These are phyloP conservation scores for Vireo griseus DNA, from an alignment of 2,797 vertebrate species.

Conservation along the genomic window DNA sequence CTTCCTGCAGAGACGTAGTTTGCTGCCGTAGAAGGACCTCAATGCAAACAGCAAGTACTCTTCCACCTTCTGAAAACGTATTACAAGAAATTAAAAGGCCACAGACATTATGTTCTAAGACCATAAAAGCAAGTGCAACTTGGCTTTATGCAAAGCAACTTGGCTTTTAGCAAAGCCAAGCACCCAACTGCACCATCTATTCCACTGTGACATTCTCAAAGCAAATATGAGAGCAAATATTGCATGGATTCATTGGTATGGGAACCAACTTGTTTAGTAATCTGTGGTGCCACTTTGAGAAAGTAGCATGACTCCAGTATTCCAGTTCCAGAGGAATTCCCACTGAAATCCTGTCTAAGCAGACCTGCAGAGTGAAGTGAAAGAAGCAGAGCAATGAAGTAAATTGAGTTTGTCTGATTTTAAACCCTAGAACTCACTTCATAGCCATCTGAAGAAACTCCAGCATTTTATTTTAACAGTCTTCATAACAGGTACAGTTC, in stretches of 20 bases:
- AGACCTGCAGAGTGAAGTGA: neutral
- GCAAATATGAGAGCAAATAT: neutral
- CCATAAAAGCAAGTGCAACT: neutral
- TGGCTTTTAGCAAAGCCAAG: neutral
- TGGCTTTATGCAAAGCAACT: too few species aligned
- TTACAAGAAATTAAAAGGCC: neutral
- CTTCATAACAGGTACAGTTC: neutral
- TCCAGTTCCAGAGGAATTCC: neutral
- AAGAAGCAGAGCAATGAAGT: neutral
- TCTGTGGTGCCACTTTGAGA: neutral
- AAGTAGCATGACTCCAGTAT: neutral
- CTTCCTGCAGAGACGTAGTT: neutral
- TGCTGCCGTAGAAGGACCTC: neutral
- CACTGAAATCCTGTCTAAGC: neutral
- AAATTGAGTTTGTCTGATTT: neutral
- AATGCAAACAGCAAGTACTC: neutral
- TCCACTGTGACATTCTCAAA: neutral
- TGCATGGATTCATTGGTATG: neutral
- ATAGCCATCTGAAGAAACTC: neutral
- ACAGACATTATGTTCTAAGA: neutral
- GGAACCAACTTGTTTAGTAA: neutral
- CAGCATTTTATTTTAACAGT: neutral
- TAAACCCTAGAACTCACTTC: neutral
- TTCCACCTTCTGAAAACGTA: neutral
- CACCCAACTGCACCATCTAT: neutral